A percentile compares a stretch with the other conserved stretches of the same genome.
These are phyloP conservation scores for Sparus aurata DNA, from an alignment of 2,797 vertebrate genomes.

Conservation along the genomic window DNA sequence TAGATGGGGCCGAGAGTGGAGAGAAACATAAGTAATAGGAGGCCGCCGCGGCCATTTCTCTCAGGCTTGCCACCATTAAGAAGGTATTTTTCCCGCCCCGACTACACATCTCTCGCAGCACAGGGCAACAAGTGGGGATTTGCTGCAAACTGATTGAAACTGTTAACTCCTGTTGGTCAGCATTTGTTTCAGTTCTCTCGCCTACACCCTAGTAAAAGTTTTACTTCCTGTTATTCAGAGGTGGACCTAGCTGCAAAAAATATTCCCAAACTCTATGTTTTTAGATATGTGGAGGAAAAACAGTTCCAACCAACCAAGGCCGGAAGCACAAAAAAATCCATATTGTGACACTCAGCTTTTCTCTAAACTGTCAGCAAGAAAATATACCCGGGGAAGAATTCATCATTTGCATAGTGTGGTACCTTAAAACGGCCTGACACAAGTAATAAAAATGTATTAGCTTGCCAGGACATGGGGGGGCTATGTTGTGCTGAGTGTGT, in stretches of 20 bases:
- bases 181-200: slow-evolving; percentile 3
- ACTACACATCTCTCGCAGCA: slow-evolving; percentile 30
- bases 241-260: background rate
- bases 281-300: slow-evolving; percentile 48
- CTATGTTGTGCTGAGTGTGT: slow-evolving; percentile 80
- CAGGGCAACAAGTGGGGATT: slow-evolving; percentile 48
- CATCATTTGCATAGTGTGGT: slow-evolving; percentile 82
- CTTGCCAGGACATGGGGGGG: slow-evolving; percentile 70
- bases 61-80: slow-evolving; percentile 37
- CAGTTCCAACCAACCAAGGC: slow-evolving; percentile 52
- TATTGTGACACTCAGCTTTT: slow-evolving; percentile 81
- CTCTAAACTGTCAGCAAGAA: slow-evolving; percentile 81
- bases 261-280: slow-evolving; percentile 41
- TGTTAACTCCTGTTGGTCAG: background rate
- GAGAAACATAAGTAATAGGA: slow-evolving; percentile 70
- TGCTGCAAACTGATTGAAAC: slow-evolving; percentile 19
- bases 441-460: slow-evolving; percentile 85
- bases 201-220: slow-evolving; percentile 35
- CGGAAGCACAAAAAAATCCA: slow-evolving; percentile 72
- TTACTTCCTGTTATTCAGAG: slow-evolving; percentile 28
- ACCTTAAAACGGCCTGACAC: slow-evolving; percentile 81
- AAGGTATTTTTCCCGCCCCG: background rate
- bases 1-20: slow-evolving; percentile 59
- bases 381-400: slow-evolving; percentile 77
- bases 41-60: slow-evolving; percentile 49